Base-by-base conservation (phyloP, 2,888 invertebrate genomes). In the Leptothorax acervorum region DNA sequence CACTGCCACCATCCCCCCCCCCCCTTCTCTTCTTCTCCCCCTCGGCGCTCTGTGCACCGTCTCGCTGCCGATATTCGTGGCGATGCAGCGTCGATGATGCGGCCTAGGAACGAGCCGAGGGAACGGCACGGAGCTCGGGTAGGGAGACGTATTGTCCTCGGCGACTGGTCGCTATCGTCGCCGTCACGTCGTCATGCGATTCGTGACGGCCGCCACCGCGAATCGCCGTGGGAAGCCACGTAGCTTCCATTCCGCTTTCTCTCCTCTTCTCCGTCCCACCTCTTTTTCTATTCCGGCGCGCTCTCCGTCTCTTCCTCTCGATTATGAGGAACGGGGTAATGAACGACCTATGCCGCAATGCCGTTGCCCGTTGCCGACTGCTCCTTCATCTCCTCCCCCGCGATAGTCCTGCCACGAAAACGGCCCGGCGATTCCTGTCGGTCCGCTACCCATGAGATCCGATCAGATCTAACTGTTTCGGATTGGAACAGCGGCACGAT, bases 171-270 rank as follows among this genome's bases (percentile, higher is more conserved):
- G 83, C 84, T 74, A 71, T 66, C 88, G 79, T 84, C 85, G 87
- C 74, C 86, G 87, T 88, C 88, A 85, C 88, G 89, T 87, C 92
- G 90, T 91, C 90, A 87, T 91, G 91, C 91, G 86, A 92, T 92
- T 93, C 93, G 93, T 93, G 92, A 93, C 90, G 91, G 91, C 79
- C 89, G 74, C 68, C 71, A 74, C 73, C 66, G 79, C 81, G 78
- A 86, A 86, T 89, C 87, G 86, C 88, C 92, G 92, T 92, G 92
- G 92, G 92, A 92, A 92, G 82, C 86, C 35, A 62, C 71, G 75
- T 74, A 68, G 57, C 70, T 73, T 68, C 82, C 57, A 73, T 55
- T 68, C 55, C 65, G 42, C 28, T 82, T 18, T 39, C 68, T 35
- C 63, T 65, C 76, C 63, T 76, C 15, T 23, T 55, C 18, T 35